These are phyloP conservation scores for Eupeodes luniger DNA, from an alignment of 2,888 invertebrate species.

Conservation along the genomic window DNA sequence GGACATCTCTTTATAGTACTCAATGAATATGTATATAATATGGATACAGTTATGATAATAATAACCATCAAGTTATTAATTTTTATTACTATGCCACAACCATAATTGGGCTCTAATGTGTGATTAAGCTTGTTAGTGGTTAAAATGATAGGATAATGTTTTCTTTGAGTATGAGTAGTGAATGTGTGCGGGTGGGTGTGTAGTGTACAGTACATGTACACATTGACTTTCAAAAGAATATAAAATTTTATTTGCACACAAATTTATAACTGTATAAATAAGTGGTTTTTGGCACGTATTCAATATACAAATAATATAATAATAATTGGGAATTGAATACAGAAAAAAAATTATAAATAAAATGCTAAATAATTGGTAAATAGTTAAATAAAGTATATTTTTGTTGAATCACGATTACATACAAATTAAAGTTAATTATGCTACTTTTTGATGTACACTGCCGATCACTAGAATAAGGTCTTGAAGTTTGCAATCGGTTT, in stretches of 20 bases:
- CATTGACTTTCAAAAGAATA: conserved; percentile 21
- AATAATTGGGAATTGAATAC: not conserved
- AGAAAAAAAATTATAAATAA: not conserved
- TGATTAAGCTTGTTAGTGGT: conserved; percentile 65
- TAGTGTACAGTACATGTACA: not conserved
- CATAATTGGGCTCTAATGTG: conserved; percentile 56
- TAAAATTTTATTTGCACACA: conserved; percentile 21
- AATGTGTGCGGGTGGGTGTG: not conserved
- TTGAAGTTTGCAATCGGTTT: too few relatives aligned
- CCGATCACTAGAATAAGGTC: too few relatives aligned
- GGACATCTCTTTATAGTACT: not conserved
- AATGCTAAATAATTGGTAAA: not conserved
- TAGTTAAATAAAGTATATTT: not conserved
- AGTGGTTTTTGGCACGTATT: conserved; percentile 40
- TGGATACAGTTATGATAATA: conserved; percentile 13
- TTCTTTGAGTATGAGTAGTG: not conserved
- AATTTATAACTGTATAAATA: conserved; percentile 19
- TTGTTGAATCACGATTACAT: not conserved
- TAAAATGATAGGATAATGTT: conserved; percentile 35
- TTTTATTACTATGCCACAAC: conserved; percentile 61
- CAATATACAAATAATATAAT: conserved; percentile 3
- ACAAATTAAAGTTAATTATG: not conserved
- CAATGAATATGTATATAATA: not conserved
- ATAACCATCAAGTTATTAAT: conserved; percentile 72
- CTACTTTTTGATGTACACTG: not conserved